Evolutionary conservation across 2,113 vertebrate species (phyloP).

Genomic region (Serilophus lunatus): DNA sequence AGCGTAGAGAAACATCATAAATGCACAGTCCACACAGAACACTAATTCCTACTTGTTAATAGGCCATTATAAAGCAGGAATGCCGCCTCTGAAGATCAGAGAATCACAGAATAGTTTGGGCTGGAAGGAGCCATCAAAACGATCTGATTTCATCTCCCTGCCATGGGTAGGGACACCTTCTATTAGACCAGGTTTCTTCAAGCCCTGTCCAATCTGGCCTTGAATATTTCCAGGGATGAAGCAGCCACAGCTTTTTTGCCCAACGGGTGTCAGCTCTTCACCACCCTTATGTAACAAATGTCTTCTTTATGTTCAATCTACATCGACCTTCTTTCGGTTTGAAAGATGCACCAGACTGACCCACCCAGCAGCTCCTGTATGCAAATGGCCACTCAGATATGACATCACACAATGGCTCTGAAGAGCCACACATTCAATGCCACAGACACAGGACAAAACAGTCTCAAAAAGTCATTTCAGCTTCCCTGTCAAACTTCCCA

Average conservation of each 20-base stretch:
- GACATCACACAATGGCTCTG: rapidly evolving
- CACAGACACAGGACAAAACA: neutral
- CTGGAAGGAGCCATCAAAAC: neutral
- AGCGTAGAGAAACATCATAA: neutral
- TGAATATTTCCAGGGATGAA: neutral
- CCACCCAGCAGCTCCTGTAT: rapidly evolving
- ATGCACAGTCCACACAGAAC: rapidly evolving
- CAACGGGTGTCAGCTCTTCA: neutral
- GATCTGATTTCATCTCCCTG: neutral
- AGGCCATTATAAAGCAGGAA: neutral
- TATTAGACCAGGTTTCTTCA: neutral
- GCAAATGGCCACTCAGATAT: neutral
- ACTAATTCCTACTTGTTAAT: neutral
- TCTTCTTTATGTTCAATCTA: neutral
- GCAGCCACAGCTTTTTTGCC: neutral
- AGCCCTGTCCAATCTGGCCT: neutral
- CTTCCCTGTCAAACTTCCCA: neutral
- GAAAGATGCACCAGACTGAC: neutral
- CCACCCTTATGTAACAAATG: neutral
- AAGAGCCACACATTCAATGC: neutral
- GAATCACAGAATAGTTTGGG: neutral
- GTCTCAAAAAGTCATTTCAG: neutral
- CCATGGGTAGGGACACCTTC: neutral
- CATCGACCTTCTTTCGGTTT: neutral
- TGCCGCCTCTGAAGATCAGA: neutral